Evolutionary conservation across 2,888 invertebrate genomes (phyloP), one percentile per base, ranked within the genome.

Genomic region (Noctua janthe): DNA sequence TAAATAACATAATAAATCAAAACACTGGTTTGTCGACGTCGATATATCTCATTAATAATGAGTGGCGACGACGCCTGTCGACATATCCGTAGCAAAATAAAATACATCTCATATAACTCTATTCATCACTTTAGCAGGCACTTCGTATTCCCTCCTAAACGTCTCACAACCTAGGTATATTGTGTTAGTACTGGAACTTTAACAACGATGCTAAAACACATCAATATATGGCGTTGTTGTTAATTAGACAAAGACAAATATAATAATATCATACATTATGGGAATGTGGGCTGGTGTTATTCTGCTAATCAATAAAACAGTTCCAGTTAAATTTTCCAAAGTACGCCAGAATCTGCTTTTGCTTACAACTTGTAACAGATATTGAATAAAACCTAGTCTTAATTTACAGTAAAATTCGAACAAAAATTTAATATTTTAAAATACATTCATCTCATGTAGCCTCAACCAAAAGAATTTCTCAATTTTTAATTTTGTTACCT

Each of bases 181-280:
- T 64, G 59, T 20, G 71, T 77, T 78, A 76, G 73, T 67, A 76
- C 35, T 71, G 76, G 35, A 74, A 84, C 49, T 67, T 64, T 77
- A 77, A 83, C 85, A 81, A 77, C 77, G 89, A 88, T 88, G 88
- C 88, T 88, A 88, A 85, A 88, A 88, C 88, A 84, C 88, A 89
- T 88, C 88, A 82, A 87, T 83, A 86, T 35, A 75, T 62, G 17
- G 49, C 70, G 43, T 43, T 62, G 64, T 72, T 62, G 43, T 74
- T 70, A 64, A 56, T 66, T 64, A 15, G 23, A 39, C 29, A 66
- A 83, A 84, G 47, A n/a, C 64, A 17, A 73, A 56, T 71, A 29
- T 81, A 64, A 49, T 59, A n/a, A 35, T 59, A 76, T 76, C 20
- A 47, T 76, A 47, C 69, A 69, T 47, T 47, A 69, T 47, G 69